Percentiles rank a stretch among this genome's conserved stretches.
phyloP scores from a whole-genome alignment of 30 jellyfish, hydroid and myxozoan genomes.

The Aurelia aurita complex sp. Pacific region DNA sequence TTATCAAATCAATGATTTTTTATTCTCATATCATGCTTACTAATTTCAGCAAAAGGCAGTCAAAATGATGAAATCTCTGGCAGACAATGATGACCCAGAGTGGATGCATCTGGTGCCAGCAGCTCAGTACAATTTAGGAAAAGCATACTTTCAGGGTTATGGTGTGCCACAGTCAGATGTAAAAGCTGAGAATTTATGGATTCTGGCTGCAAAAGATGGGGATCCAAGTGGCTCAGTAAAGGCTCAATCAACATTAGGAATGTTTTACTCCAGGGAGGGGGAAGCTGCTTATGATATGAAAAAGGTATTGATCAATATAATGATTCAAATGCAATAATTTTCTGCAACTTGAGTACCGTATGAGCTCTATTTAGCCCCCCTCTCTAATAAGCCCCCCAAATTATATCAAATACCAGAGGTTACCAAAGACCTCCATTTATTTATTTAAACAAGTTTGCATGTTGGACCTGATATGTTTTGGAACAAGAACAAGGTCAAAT shows the following conservation, averaged over 20 bases:
- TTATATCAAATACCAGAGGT: too few relatives aligned
- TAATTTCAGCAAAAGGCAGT: constrained; percentile 70
- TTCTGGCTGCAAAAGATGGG: constrained; percentile 90
- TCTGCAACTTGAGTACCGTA: too few relatives aligned
- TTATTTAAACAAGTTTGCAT: too few relatives aligned
- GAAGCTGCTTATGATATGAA: constrained; percentile 73
- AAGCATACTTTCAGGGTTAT: constrained; percentile 90
- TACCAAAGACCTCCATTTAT: too few relatives aligned
- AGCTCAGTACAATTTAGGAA: constrained; percentile 89
- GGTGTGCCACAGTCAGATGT: constrained; percentile 86
- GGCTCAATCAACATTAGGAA: constrained; percentile 89
- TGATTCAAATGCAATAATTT: too few relatives aligned
- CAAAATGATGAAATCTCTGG: constrained; percentile 55
- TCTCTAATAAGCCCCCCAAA: too few relatives aligned
- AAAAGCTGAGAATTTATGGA: constrained; percentile 91
- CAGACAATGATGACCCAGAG: constrained; percentile 26
- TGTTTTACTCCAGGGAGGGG: constrained; percentile 93
- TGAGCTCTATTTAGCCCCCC: too few relatives aligned
- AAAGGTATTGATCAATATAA: constrained; percentile 46
- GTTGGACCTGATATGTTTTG: too few relatives aligned
- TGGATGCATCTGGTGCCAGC: constrained; percentile 54
- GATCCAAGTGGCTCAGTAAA: constrained; percentile 85
- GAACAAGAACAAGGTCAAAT: too few relatives aligned
- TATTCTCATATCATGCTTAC: neutral
- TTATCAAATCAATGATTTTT: too few relatives aligned